Percentiles rank a stretch among this genome's conserved stretches.
Conservation (phyloP, 2,888 invertebrate species). For the Esperia sulphurella region DNA sequence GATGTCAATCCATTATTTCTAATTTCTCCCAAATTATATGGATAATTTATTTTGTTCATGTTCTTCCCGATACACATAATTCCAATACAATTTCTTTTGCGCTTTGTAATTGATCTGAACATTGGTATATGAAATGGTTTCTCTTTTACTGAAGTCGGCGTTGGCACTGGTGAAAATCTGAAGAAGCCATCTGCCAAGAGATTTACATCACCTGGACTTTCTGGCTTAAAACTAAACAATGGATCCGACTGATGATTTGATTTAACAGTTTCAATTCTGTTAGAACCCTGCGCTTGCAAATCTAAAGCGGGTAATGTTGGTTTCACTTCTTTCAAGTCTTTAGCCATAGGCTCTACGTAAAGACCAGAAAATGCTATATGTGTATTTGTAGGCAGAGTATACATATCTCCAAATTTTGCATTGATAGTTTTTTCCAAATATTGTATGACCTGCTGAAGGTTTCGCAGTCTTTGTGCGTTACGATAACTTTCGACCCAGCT, state of each 20-base stretch:
- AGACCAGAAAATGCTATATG: slow-evolving; percentile 65
- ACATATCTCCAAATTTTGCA: slow-evolving; percentile 64
- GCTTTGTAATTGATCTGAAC: slow-evolving; percentile 42
- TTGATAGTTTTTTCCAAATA: slow-evolving; percentile 68
- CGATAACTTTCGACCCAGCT: slow-evolving; percentile 66
- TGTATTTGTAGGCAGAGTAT: slow-evolving; percentile 38
- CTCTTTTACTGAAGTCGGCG: slow-evolving; percentile 24
- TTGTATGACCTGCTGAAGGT: slow-evolving; percentile 63
- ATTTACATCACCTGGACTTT: slow-evolving; percentile 86
- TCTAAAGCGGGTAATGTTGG: slow-evolving; percentile 17
- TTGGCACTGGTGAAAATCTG: slow-evolving; percentile 48
- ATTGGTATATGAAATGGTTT: slow-evolving; percentile 33
- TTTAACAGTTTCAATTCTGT: slow-evolving; percentile 34
- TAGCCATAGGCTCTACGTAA: slow-evolving; percentile 48
- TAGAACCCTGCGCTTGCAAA: slow-evolving; percentile 31
- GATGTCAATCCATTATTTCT: slow-evolving; percentile 22
- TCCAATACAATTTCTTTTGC: slow-evolving; percentile 37
- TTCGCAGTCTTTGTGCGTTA: slow-evolving; percentile 64
- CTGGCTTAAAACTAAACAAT: slow-evolving; percentile 84
- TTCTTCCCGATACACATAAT: slow-evolving; percentile 31
- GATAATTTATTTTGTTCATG: slow-evolving; percentile 12
- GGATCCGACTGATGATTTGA: slow-evolving; percentile 78
- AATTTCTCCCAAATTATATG: slow-evolving; percentile 20
- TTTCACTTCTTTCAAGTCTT: slow-evolving; percentile 24
- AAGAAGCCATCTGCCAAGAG: slow-evolving; percentile 79